Evolutionary conservation across 2,797 vertebrate genomes (phyloP).

Genomic region (Uromys caudimaculatus): DNA sequence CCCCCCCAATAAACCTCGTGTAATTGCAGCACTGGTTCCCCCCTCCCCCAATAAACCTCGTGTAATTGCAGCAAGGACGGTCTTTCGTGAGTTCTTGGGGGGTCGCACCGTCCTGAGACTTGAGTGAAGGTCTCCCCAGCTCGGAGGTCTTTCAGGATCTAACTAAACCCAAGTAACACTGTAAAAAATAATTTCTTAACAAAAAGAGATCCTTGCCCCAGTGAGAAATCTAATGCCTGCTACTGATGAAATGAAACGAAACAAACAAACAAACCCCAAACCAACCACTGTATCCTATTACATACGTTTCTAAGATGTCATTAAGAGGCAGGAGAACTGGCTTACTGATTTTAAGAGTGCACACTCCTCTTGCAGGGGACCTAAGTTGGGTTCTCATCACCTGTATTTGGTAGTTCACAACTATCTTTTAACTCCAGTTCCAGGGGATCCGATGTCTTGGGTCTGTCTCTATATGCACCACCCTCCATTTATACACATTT

Average conservation of each 20-base stretch:
- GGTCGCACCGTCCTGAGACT: too few species aligned
- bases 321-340: background rate
- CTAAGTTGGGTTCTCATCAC: background rate
- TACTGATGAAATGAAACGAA: background rate
- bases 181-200: slow-evolving; percentile 18
- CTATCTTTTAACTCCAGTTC: background rate
- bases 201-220: background rate
- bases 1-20: too few species aligned
- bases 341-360: background rate
- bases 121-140: too few species aligned
- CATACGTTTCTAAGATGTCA: background rate
- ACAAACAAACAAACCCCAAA: background rate
- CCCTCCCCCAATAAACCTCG: too few species aligned
- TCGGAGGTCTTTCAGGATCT: too few species aligned
- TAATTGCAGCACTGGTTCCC: too few species aligned
- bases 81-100: too few species aligned
- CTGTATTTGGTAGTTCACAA: background rate
- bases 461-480: background rate
- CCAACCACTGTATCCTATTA: background rate
- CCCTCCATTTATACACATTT: background rate
- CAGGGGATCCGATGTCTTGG: background rate
- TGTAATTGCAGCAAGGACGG: too few species aligned
- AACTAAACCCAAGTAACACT: slow-evolving; percentile 29
- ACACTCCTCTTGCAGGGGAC: background rate
- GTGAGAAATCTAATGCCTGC: background rate